Base-by-base conservation (phyloP, 2,113 vertebrate species). In the Neolamprologus sp. region DNA sequence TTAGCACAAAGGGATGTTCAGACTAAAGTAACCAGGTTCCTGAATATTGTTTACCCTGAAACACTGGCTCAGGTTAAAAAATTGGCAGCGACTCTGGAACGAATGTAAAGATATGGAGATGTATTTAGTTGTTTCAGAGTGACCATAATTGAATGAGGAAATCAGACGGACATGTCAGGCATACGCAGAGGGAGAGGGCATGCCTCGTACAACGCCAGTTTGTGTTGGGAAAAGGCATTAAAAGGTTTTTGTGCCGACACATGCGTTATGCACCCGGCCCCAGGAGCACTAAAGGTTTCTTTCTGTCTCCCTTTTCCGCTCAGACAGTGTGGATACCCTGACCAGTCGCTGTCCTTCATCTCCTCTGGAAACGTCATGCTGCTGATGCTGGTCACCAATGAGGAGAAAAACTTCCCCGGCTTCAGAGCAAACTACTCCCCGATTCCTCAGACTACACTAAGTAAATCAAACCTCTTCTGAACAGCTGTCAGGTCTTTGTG, bases 11-110 rank as follows among this genome's bases (percentile, higher is more conserved):
- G n/a, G 3, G 37, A 42, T 71, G 35, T 14, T 68, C 7, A 8
- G 33, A 4, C 7, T 23, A 0, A 26, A 16, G 19, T 71, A 42
- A 16, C 37, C 37, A 0, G 37, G 65, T 23, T 42, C 7, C 65
- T 71, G 0, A 71, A 9, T 16, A 16, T 42, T 16, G 13, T 71
- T 71, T 71, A 23, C 5, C 37, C 7, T 16, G n/a, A 42, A 23
- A 16, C 35, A 42, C 65, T 42, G 35, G 7, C 1, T 42, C n/a
- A 23, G 65, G 12, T n/a, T 21, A 5, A 40, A 65, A 23, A 42
- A 65, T 21, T 37, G 19, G 60, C 1, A 13, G 60, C 1, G 1
- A 37, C 10, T 21, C 0, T 65, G 33, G 33, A 37, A 12, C 11
- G 2, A 65, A 63, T 63, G 17, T 63, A 35, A 35, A 65, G 33